Percentiles rank a stretch among this genome's conserved stretches.
These are phyloP conservation scores for Agrochola litura DNA, from an alignment of 2,888 invertebrate genomes.

Conservation along the genomic window DNA sequence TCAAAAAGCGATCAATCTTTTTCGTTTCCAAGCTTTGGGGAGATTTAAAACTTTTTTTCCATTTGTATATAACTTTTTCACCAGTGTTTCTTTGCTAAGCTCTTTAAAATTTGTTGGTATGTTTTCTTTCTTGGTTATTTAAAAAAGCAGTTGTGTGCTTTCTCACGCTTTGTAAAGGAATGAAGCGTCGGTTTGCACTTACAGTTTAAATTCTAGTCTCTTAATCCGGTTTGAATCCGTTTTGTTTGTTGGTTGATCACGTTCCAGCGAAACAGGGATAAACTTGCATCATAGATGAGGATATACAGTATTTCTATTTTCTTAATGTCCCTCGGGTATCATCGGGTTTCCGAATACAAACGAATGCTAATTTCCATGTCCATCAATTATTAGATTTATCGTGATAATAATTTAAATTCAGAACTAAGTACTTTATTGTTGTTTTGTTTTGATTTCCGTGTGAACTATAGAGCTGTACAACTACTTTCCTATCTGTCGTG, in stretches of 20 bases:
- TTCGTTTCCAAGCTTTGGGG: slow-evolving; percentile 8
- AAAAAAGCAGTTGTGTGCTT: slow-evolving; percentile 29
- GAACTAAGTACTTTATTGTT: too few relatives aligned
- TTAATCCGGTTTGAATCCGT: slow-evolving; percentile 32
- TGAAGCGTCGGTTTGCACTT: slow-evolving; percentile 36
- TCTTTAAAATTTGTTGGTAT: slow-evolving; percentile 22
- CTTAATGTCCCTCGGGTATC: too few relatives aligned
- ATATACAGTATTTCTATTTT: too few relatives aligned
- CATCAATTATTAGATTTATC: too few relatives aligned
- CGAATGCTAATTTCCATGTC: too few relatives aligned
- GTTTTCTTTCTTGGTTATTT: slow-evolving; percentile 21
- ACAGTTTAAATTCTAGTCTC: slow-evolving; percentile 22
- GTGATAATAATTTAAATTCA: too few relatives aligned
- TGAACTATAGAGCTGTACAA: too few relatives aligned
- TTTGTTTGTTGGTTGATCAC: slow-evolving; percentile 22
- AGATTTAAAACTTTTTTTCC: slow-evolving; percentile 25
- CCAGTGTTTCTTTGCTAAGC: slow-evolving; percentile 34
- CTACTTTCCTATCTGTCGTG: too few relatives aligned
- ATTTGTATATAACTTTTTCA: slow-evolving; percentile 22
- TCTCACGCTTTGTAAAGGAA: slow-evolving; percentile 33
- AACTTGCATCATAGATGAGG: neutral
- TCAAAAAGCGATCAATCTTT: slow-evolving; percentile 47
- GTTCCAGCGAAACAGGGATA: neutral
- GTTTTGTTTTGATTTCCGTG: too few relatives aligned
- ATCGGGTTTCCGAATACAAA: too few relatives aligned